Conservation (phyloP, 2,113 vertebrate species). For the Lampris megalopsis region DNA sequence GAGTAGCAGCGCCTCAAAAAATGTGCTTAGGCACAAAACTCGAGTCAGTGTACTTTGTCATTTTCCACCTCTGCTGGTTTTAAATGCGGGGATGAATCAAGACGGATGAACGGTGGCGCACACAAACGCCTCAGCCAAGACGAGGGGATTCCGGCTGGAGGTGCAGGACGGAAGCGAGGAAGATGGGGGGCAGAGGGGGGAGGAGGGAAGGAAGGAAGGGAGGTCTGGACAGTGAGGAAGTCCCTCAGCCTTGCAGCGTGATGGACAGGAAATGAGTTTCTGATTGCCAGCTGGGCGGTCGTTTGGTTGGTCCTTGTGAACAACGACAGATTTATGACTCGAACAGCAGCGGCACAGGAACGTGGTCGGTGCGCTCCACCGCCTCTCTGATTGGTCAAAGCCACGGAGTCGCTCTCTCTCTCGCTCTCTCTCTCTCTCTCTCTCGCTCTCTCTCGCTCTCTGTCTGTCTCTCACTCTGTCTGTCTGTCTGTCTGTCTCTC, state of each 20-base stretch:
- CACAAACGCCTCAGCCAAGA: constrained; percentile 52
- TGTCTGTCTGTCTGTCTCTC: too few relatives aligned
- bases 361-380: constrained; percentile 30
- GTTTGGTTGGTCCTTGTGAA: constrained; percentile 60
- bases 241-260: constrained; percentile 52
- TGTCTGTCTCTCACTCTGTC: too few relatives aligned
- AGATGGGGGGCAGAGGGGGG: constrained; percentile 28
- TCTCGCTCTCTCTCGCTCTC: too few relatives aligned
- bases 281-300: constrained; percentile 67
- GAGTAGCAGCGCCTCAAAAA: too few relatives aligned
- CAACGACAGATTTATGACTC: constrained; percentile 69
- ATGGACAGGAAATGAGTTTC: constrained; percentile 66
- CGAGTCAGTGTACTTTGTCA: too few relatives aligned
- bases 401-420: too few relatives aligned
- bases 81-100: constrained; percentile 44
- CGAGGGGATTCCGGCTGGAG: constrained; percentile 42
- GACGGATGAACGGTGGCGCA: constrained; percentile 51
- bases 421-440: too few relatives aligned
- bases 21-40: too few relatives aligned
- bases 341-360: constrained; percentile 28
- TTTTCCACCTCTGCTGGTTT: too few relatives aligned
- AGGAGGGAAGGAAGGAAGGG: constrained; percentile 13
- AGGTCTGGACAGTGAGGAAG: constrained; percentile 25
- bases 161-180: constrained; percentile 9
- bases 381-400: constrained; percentile 10